A percentile compares a stretch with the other conserved stretches of the same genome.
Evolutionary conservation across 2,888 invertebrate species (phyloP).

Genomic region (Dynastes hyllus): DNA sequence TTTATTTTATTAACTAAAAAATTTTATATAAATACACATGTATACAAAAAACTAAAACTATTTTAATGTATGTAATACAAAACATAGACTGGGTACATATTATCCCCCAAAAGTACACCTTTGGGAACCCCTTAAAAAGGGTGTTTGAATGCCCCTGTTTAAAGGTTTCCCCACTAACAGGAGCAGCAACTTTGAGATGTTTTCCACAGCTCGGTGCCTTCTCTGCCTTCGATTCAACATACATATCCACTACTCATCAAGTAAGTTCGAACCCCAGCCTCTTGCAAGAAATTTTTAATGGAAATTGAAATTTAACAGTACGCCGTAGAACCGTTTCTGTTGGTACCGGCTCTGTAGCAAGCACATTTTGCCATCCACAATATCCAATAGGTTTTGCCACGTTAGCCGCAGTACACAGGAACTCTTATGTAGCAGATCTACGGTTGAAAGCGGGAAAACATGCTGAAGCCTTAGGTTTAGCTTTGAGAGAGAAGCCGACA

Average conservation of each 20-base stretch:
- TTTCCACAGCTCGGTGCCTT: slow-evolving; percentile 75
- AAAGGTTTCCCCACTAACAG: slow-evolving; percentile 73
- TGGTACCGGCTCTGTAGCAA: slow-evolving; percentile 70
- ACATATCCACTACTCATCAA: slow-evolving; percentile 88
- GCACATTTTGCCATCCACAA: slow-evolving; percentile 79
- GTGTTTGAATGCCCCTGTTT: slow-evolving; percentile 86
- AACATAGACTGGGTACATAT: slow-evolving; percentile 75
- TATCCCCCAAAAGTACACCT: slow-evolving; percentile 78
- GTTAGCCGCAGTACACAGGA: slow-evolving; percentile 87
- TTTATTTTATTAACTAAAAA: no score
- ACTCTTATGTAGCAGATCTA: slow-evolving; percentile 95
- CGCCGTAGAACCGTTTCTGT: slow-evolving; percentile 74
- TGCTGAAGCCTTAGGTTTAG: slow-evolving; percentile 88
- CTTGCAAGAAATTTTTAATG: no score
- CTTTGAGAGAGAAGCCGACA: slow-evolving; percentile 59
- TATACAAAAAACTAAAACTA: neutral
- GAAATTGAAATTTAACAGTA: slow-evolving; percentile 32
- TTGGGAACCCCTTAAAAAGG: slow-evolving; percentile 90
- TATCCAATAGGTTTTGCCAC: slow-evolving; percentile 85
- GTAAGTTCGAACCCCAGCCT: slow-evolving; percentile 68
- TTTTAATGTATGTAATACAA: no score
- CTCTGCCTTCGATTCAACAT: slow-evolving; percentile 88
- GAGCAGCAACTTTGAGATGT: slow-evolving; percentile 67
- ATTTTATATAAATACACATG: no score
- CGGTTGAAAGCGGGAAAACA: slow-evolving; percentile 93